A percentile compares a stretch with the other conserved stretches of the same genome.
Evolutionary conservation across 2,113 vertebrate species (phyloP).

Genomic region (Larimichthys crocea): DNA sequence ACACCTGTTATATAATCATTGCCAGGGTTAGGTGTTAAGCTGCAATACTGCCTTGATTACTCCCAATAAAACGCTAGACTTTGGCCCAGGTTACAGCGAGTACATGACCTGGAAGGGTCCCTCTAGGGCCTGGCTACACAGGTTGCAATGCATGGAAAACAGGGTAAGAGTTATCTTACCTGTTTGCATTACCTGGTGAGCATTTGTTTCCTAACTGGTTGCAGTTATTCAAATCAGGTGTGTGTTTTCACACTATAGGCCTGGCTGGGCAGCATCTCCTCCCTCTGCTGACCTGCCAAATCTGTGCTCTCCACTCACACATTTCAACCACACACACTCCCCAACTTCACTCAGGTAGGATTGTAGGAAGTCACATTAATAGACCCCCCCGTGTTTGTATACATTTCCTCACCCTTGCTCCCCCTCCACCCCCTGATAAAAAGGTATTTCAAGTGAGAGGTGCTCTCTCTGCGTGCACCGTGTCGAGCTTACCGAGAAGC

Average conservation of each 20-base stretch:
- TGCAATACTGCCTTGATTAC: slow-evolving; percentile 45
- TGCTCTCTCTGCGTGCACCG: not conserved
- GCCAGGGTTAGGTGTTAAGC: slow-evolving; percentile 34
- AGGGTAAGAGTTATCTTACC: not conserved
- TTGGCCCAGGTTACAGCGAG: slow-evolving; percentile 57
- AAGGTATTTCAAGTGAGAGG: slow-evolving; percentile 29
- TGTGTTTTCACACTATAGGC: slow-evolving; percentile 22
- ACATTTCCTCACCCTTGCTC: not conserved
- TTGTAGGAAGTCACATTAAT: slow-evolving; percentile 8
- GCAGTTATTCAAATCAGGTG: slow-evolving; percentile 76
- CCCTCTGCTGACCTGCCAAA: slow-evolving; percentile 48
- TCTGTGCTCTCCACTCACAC: slow-evolving; percentile 65
- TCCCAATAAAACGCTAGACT: slow-evolving; percentile 75
- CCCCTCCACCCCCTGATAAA: not conserved
- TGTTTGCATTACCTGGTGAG: not conserved
- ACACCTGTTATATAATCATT: slow-evolving; percentile 60
- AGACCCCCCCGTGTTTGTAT: not conserved
- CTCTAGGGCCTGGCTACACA: slow-evolving; percentile 12
- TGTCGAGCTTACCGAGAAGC: slow-evolving; percentile 88
- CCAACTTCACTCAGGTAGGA: slow-evolving; percentile 61
- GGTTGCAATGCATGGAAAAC: slow-evolving; percentile 4
- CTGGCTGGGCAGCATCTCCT: slow-evolving; percentile 30
- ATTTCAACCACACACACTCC: slow-evolving; percentile 11
- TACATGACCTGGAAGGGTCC: slow-evolving; percentile 9
- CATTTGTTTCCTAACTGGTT: slow-evolving; percentile 61